A percentile compares a stretch with the other conserved stretches of the same genome.
phyloP scores from a whole-genome alignment of 2,797 vertebrate species.

The Malacoctenus gilli region DNA sequence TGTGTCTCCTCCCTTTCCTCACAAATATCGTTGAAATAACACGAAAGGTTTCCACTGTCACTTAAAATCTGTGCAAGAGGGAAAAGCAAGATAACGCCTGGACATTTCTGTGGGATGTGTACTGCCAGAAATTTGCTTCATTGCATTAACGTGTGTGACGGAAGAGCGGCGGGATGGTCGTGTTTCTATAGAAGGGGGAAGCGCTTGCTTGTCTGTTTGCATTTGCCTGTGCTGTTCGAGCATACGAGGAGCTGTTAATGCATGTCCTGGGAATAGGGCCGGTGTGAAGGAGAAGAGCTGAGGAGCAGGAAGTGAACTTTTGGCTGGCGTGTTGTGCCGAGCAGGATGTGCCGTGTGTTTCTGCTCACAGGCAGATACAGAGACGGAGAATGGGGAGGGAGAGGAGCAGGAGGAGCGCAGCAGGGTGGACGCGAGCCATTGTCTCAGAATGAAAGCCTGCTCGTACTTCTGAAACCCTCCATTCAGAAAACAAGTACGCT shows the following conservation, averaged over 20 bases:
- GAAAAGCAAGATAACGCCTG: constrained; percentile 60
- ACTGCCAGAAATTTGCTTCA: constrained; percentile 40
- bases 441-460: constrained; percentile 77
- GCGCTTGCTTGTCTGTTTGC: constrained; percentile 64
- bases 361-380: constrained; percentile 77
- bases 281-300: constrained; percentile 73
- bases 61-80: constrained; percentile 68
- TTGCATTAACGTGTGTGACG: constrained; percentile 35
- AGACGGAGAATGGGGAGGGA: constrained; percentile 61
- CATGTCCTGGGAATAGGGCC: constrained; percentile 72
- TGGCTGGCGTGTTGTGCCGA: constrained; percentile 72
- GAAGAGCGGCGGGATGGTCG: background rate
- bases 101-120: constrained; percentile 47
- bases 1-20: constrained; percentile 41
- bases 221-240: constrained; percentile 52
- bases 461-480: constrained; percentile 73
- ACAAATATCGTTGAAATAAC: constrained; percentile 69
- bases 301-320: constrained; percentile 81
- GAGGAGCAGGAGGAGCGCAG: constrained; percentile 71
- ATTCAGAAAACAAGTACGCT: constrained; percentile 76
- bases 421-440: constrained; percentile 75
- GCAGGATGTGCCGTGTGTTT: constrained; percentile 83
- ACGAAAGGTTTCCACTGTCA: constrained; percentile 69
- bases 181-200: constrained; percentile 52
- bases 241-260: constrained; percentile 58